phyloP scores from a whole-genome alignment of 2,113 vertebrate species.

The Toxotes chatareus region DNA sequence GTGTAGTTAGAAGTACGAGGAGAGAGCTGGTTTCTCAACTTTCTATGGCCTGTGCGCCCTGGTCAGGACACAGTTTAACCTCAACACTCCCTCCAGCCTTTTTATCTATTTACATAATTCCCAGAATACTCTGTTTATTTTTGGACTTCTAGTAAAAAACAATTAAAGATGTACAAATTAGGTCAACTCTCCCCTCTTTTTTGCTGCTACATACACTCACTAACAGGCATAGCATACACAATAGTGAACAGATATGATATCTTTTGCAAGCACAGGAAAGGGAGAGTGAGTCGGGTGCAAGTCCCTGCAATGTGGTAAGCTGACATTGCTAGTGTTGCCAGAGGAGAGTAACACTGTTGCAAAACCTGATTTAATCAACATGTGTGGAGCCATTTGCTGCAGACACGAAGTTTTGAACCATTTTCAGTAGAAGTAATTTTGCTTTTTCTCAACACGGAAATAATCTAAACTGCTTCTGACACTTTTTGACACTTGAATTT shows the following conservation, averaged over 20 bases:
- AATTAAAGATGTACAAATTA: conserved; percentile 8
- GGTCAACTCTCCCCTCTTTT: neutral
- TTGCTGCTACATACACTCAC: neutral
- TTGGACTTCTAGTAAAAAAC: conserved; percentile 21
- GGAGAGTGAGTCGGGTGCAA: conserved; percentile 11
- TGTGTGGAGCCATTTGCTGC: neutral
- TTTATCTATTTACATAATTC: conserved; percentile 30
- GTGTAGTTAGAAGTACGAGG: neutral
- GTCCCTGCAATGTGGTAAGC: conserved; percentile 59
- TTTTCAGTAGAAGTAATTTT: neutral
- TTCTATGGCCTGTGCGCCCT: conserved; percentile 1
- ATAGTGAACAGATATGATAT: conserved; percentile 37
- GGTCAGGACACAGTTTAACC: conserved; percentile 27
- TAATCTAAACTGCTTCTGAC: neutral
- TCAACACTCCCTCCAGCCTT: conserved; percentile 17
- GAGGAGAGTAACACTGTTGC: conserved; percentile 48
- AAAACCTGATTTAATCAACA: conserved; percentile 59
- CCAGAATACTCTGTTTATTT: conserved; percentile 20
- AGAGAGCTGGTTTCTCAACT: conserved; percentile 1
- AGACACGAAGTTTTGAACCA: neutral
- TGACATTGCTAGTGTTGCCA: conserved; percentile 46
- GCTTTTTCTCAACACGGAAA: neutral
- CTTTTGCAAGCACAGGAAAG: conserved; percentile 58
- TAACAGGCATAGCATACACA: conserved; percentile 18
- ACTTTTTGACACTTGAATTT: neutral